phyloP scores from a whole-genome alignment of 2,797 vertebrate species.

The Harpagifer antarcticus region DNA sequence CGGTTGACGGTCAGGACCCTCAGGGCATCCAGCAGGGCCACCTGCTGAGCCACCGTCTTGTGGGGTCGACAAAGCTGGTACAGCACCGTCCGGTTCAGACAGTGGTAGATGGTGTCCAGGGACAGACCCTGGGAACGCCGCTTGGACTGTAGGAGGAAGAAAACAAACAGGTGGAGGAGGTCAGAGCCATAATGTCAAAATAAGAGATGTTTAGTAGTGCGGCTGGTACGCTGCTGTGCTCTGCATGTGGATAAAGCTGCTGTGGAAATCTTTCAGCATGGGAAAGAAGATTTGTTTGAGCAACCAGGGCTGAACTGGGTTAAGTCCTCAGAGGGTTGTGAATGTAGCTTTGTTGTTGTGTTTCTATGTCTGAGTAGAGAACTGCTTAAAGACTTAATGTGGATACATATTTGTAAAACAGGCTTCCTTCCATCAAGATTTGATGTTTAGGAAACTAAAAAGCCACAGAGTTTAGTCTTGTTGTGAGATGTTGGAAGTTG shows the following conservation, averaged over 20 bases:
- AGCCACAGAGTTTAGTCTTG: neutral
- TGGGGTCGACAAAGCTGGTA: conserved; percentile 97
- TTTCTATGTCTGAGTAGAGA: neutral
- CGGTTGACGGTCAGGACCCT: conserved; percentile 96
- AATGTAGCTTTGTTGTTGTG: conserved; percentile 37
- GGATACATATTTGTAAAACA: neutral
- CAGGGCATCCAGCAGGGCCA: conserved; percentile 94
- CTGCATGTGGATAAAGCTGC: conserved; percentile 8
- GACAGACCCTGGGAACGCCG: conserved; percentile 95
- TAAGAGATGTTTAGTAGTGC: neutral
- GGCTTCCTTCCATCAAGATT: neutral
- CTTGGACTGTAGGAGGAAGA: conserved; percentile 88
- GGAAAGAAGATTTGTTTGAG: conserved; percentile 51
- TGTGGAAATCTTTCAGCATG: conserved; percentile 28
- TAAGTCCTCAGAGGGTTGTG: conserved; percentile 13
- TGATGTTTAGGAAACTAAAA: neutral
- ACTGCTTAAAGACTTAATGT: neutral
- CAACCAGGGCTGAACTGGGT: conserved; percentile 1
- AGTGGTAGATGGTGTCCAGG: conserved; percentile 96
- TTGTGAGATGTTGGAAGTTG: neutral
- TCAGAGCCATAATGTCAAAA: neutral
- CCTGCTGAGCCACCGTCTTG: conserved; percentile 98
- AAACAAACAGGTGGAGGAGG: neutral
- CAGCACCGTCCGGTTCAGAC: conserved; percentile 96
- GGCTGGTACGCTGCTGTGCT: neutral